These are phyloP conservation scores for Phrynocephalus forsythii DNA, from an alignment of 2,797 vertebrate species.

Conservation along the genomic window DNA sequence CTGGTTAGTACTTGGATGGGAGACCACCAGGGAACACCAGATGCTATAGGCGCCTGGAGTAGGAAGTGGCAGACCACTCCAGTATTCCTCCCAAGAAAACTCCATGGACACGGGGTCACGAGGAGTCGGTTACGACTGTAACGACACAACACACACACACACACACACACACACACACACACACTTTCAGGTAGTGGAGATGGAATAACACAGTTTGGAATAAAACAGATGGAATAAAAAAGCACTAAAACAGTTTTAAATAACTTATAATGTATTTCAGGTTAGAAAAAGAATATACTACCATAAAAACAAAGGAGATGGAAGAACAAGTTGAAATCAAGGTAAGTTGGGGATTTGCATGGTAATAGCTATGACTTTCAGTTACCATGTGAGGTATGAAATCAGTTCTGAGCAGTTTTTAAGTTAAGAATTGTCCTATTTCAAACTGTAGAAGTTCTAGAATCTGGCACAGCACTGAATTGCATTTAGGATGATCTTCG, in stretches of 20 bases:
- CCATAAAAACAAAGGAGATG: slow-evolving; percentile 99
- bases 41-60: too few species aligned
- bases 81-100: too few species aligned
- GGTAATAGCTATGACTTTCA: background rate
- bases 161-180: too few species aligned
- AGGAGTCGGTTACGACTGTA: too few species aligned
- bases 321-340: slow-evolving; percentile 99
- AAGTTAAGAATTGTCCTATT: background rate
- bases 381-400: background rate
- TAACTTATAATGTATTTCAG: slow-evolving; percentile 73
- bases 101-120: too few species aligned
- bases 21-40: too few species aligned
- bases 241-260: slow-evolving; percentile 33
- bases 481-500: background rate
- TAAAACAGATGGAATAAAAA: too few species aligned
- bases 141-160: too few species aligned
- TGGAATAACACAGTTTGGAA: background rate
- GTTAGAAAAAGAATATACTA: slow-evolving; percentile 99
- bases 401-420: background rate
- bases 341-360: slow-evolving; percentile 76
- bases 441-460: background rate
- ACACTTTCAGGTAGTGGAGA: background rate
- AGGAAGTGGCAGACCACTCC: too few species aligned
- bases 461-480: background rate
- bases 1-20: too few species aligned